Base-by-base conservation (phyloP, 2,888 invertebrate species). In the Caenorhabditis virilis region DNA sequence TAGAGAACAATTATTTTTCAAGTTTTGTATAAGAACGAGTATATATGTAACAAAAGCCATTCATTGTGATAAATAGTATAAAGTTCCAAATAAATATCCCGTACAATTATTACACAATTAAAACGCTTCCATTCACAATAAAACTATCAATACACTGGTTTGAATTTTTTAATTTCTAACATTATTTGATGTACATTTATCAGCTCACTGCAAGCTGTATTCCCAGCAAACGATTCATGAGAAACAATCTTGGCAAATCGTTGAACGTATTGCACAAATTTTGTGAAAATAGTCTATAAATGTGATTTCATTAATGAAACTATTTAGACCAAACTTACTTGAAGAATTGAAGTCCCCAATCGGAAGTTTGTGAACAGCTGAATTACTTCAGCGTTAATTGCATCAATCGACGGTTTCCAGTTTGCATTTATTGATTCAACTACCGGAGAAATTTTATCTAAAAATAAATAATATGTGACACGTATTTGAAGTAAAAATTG, bases 91-190 rank as follows among this genome's bases (percentile, higher is more conserved):
- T n/a, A n/a, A 43, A 35, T 20, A 35, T n/a, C 52, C 27, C 52
- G 41, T 25, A 27, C 13, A n/a, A 7, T 6, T 18, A n/a, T n/a
- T n/a, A n/a, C n/a, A n/a, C n/a, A n/a, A n/a, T n/a, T n/a, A 52
- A 52, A 43, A 52, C n/a, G 25, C 30, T 15, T 35, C 22, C n/a
- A 26, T 23, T 2, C 15, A 33, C 11, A 39, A n/a, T 22, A 13
- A 41, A 26, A 18, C 16, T 1, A 48, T 71, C 59, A 94, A 86
- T 92, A 97, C 85, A 90, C 91, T 7, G 93, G 93, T 86, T 97
- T 98, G 85, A 95, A 95, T 86, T 97, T 97, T 85, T 98, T 99
- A 69, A 98, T 92, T 87, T 99, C 97, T 1, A 95, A 93, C 93
- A 97, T 97, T 61, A 98, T 91, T 62, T 95, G 92, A 86, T 98